phyloP scores from a whole-genome alignment of 2,888 invertebrate genomes.

The Pedicia rivosa region DNA sequence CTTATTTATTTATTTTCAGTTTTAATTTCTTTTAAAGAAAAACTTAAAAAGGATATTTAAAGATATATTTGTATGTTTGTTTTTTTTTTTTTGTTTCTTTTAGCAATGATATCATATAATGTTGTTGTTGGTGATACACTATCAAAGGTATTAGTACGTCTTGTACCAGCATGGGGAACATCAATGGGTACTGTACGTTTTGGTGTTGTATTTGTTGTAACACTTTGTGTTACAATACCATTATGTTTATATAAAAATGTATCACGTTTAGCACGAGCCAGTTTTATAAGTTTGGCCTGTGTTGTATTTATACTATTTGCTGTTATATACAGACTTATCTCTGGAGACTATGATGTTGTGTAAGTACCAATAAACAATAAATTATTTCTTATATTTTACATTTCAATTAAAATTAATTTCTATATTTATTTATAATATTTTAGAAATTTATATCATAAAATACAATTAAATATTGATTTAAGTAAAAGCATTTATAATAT shows the following conservation, averaged over 20 bases:
- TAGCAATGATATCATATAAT: slow-evolving; percentile 80
- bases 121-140: slow-evolving; percentile 75
- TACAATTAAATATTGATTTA: no score
- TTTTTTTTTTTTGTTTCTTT: slow-evolving; percentile 19
- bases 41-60: no score
- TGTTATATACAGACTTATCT: slow-evolving; percentile 35
- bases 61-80: no score
- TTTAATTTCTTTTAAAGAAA: no score
- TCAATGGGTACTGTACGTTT: slow-evolving; percentile 31
- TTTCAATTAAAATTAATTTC: neutral
- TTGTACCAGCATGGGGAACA: slow-evolving; percentile 35
- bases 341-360: slow-evolving; percentile 40
- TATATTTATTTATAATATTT: no score
- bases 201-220: slow-evolving; percentile 49
- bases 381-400: no score
- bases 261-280: slow-evolving; percentile 28
- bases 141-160: slow-evolving; percentile 61
- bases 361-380: no score
- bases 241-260: slow-evolving; percentile 66
- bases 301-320: slow-evolving; percentile 55
- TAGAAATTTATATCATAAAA: no score
- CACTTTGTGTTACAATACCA: slow-evolving; percentile 57
- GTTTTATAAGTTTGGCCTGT: slow-evolving; percentile 41
- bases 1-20: no score
- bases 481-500: no score